Evolutionary conservation across 2,888 invertebrate species (phyloP), one percentile per base, ranked within the genome.

Genomic region (Drosophila bunnanda): DNA sequence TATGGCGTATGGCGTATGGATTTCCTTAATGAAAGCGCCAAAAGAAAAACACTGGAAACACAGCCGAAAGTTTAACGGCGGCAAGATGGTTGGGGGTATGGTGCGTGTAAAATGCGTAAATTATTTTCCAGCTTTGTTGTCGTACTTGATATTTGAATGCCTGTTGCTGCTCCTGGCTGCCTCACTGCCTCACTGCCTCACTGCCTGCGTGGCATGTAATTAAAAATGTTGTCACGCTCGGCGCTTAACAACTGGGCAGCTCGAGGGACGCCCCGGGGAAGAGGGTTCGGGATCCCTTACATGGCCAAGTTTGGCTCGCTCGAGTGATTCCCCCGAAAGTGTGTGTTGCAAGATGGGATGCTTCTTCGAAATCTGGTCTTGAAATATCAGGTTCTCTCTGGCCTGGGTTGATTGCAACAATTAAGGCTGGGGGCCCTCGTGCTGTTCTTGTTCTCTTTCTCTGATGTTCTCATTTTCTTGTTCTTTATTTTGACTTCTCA

Each of bases 91-190:
- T 12, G 8, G 12, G 25, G 17, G 60, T 4, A 6, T n/a, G 32
- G 73, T 77, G 80, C 66, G 66, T 78, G 69, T 77, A 61, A 76
- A 70, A 69, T 58, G 74, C 65, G 76, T 78, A 67, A 78, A 79
- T 75, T 81, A 74, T 81, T 81, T 72, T 66, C 55, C 39, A 43
- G 67, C 55, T 65, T 76, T 66, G 57, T 69, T 78, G 64, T 67
- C 50, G 66, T 66, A 57, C 54, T 67, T 79, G 59, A 59, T 67
- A 53, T 73, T 73, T 67, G 65, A 58, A 52, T 72, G 70, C 65
- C 72, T 65, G 71, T 71, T 68, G 71, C 67, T 73, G 72, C 43
- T 61, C 34, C 39, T n/a, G 4, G 39, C 12, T 22, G 50, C 69
- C 41, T 60, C 56, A 20, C 28, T 65, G 52, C 41, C 25, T 25